A percentile compares a stretch with the other conserved stretches of the same genome.
These are phyloP conservation scores for Catharus minimus DNA, from an alignment of 2,113 vertebrate genomes.

Conservation along the genomic window DNA sequence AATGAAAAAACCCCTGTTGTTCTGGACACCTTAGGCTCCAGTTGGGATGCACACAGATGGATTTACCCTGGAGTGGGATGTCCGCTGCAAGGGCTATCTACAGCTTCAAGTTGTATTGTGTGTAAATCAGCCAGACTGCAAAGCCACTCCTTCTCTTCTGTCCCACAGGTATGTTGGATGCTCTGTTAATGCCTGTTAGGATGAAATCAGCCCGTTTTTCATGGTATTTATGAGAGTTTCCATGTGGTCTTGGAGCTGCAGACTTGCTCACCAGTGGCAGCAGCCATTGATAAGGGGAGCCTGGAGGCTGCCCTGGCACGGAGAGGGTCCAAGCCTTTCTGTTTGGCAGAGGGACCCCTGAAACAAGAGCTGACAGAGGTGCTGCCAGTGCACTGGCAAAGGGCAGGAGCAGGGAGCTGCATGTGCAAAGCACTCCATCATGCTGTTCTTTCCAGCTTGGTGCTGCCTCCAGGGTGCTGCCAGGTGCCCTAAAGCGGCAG, in stretches of 20 bases:
- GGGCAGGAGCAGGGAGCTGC: not conserved
- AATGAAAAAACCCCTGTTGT: not conserved
- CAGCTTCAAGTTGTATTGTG: not conserved
- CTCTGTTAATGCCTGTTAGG: not conserved
- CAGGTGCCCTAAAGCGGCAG: not conserved
- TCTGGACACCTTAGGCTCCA: not conserved
- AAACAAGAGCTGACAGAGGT: not conserved
- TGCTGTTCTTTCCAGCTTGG: not conserved
- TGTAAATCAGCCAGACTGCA: not conserved
- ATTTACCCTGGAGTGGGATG: not conserved
- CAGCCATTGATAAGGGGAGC: not conserved
- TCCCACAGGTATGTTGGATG: not conserved
- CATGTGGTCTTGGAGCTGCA: fast-evolving
- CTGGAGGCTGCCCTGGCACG: not conserved
- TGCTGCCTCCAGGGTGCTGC: not conserved
- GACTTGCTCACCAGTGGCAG: fast-evolving
- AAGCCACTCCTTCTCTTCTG: not conserved
- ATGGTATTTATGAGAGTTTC: not conserved
- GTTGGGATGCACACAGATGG: not conserved
- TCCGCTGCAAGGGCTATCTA: not conserved
- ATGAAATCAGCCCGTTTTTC: not conserved
- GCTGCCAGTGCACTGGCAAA: no score
- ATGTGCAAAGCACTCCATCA: not conserved
- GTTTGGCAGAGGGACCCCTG: not conserved
- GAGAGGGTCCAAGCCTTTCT: fast-evolving